A percentile compares a stretch with the other conserved stretches of the same genome.
phyloP scores from a whole-genome alignment of 2,113 vertebrate genomes.

The Gobius niger region DNA sequence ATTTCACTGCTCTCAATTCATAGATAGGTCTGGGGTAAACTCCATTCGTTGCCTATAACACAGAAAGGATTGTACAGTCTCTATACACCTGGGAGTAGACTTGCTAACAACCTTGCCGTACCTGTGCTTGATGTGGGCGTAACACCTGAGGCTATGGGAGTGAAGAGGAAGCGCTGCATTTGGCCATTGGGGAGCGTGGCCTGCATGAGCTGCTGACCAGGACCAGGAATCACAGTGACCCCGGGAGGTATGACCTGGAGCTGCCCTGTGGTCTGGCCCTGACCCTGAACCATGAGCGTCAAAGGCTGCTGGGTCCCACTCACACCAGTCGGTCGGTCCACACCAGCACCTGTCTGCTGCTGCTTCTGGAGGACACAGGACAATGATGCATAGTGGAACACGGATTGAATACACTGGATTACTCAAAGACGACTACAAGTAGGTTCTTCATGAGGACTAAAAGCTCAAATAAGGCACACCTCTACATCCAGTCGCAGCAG shows the following conservation, averaged over 20 bases:
- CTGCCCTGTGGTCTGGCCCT: conserved; percentile 96
- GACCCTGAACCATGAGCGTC: conserved; percentile 97
- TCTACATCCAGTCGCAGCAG: too few relatives aligned
- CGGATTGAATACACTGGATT: too few relatives aligned
- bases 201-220: conserved; percentile 98
- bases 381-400: too few relatives aligned
- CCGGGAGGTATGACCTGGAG: conserved; percentile 96
- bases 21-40: too few relatives aligned
- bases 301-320: conserved; percentile 87
- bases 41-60: too few relatives aligned
- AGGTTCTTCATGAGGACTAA: too few relatives aligned
- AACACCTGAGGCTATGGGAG: conserved; percentile 81
- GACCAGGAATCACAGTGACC: conserved; percentile 92
- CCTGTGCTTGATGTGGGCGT: conserved; percentile 63
- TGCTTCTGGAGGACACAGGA: conserved; percentile 60
- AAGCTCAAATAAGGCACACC: too few relatives aligned
- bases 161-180: conserved; percentile 97
- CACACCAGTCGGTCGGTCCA: conserved; percentile 58
- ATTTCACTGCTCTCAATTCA: too few relatives aligned
- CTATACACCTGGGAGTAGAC: too few relatives aligned
- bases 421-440: too few relatives aligned
- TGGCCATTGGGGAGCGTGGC: conserved; percentile 96
- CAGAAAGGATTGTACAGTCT: too few relatives aligned
- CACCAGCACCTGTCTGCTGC: conserved; percentile 58
- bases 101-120: conserved; percentile 18